Evolutionary conservation across 2,113 vertebrate genomes (phyloP).

Genomic region (Ciconia stormi): DNA sequence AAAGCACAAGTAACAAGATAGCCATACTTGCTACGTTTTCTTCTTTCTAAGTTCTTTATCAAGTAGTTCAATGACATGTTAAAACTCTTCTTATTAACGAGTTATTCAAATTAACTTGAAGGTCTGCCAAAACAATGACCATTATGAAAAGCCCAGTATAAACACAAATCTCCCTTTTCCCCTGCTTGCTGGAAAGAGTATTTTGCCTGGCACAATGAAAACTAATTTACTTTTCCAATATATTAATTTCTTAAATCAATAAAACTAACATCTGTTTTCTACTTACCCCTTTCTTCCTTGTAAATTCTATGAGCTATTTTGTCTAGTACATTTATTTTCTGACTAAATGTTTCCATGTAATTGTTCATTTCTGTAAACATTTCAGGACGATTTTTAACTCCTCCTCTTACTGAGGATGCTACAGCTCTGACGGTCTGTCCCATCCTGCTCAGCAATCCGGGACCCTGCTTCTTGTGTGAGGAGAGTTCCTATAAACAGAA

Average conservation of each 20-base stretch:
- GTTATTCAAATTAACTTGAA: neutral
- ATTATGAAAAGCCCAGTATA: neutral
- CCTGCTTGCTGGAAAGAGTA: neutral
- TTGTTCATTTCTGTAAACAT: constrained; percentile 85
- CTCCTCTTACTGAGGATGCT: constrained; percentile 85
- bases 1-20: neutral
- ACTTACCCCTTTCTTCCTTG: constrained; percentile 89
- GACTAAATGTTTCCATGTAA: constrained; percentile 87
- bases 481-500: constrained; percentile 81
- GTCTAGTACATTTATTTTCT: constrained; percentile 87
- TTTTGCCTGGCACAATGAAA: neutral
- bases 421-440: constrained; percentile 89
- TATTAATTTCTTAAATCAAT: neutral
- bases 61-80: neutral
- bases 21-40: neutral
- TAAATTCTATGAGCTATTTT: constrained; percentile 92
- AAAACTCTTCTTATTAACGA: neutral
- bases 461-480: constrained; percentile 89
- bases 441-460: constrained; percentile 88
- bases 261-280: neutral
- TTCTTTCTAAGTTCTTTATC: neutral
- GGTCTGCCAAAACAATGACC: neutral
- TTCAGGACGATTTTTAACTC: constrained; percentile 84
- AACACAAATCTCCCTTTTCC: neutral
- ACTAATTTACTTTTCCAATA: neutral